These are phyloP conservation scores for Indri indri DNA, from an alignment of 2,113 vertebrate genomes.

Conservation along the genomic window DNA sequence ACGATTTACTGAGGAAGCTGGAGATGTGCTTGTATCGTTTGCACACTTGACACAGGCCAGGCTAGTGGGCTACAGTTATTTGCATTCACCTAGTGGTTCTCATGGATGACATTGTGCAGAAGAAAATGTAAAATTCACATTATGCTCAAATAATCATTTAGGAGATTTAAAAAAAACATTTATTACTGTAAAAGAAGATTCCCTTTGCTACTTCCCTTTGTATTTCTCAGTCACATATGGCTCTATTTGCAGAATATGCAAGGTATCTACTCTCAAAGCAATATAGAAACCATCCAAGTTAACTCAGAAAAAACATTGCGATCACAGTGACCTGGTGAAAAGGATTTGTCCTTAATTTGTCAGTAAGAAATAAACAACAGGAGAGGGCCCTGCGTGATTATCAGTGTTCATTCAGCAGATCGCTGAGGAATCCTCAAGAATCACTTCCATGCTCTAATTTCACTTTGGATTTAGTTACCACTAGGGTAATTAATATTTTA, in stretches of 20 bases:
- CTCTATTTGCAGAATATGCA: neutral
- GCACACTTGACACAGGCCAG: too few species aligned
- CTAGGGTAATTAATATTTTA: neutral
- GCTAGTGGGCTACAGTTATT: neutral
- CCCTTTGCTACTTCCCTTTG: neutral
- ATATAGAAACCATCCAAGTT: neutral
- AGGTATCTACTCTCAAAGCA: neutral
- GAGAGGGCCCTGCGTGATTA: neutral
- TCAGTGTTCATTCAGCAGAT: rapidly evolving
- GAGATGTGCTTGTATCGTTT: neutral
- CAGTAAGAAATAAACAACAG: neutral
- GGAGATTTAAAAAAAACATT: neutral
- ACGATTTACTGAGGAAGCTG: neutral
- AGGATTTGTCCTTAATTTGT: neutral
- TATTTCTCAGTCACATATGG: neutral
- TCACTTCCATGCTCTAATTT: too few species aligned
- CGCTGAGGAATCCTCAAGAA: neutral
- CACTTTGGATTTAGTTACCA: neutral
- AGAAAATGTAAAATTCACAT: neutral
- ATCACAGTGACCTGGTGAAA: neutral
- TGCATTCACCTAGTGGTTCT: neutral
- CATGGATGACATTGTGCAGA: neutral
- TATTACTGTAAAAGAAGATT: neutral
- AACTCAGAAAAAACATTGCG: neutral
- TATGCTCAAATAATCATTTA: neutral